A percentile compares a stretch with the other conserved stretches of the same genome.
These are phyloP conservation scores for Zaprionus taronus DNA, from an alignment of 1,140 invertebrate species.

Conservation along the genomic window DNA sequence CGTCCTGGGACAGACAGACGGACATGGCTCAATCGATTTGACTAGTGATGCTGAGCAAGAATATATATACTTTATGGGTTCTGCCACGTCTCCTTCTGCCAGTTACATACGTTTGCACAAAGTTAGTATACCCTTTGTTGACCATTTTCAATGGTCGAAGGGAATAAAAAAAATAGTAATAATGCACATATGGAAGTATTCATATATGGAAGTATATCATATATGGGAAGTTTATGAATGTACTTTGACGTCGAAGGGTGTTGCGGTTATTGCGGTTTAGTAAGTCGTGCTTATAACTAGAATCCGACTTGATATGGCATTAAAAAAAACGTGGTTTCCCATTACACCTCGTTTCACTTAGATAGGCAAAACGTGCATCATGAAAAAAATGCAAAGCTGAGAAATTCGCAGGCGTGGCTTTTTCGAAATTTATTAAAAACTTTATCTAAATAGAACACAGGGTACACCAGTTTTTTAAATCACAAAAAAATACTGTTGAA, in stretches of 20 bases:
- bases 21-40: too few relatives aligned
- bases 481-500: not conserved
- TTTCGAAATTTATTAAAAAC: not conserved
- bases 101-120: too few relatives aligned
- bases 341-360: not conserved
- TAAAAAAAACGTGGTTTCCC: slow-evolving; percentile 3
- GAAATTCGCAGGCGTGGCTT: not conserved
- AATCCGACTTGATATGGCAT: slow-evolving; percentile 5
- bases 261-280: not conserved
- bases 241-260: not conserved
- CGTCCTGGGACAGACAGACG: too few relatives aligned
- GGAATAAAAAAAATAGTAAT: too few relatives aligned
- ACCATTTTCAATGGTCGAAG: too few relatives aligned
- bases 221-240: not conserved
- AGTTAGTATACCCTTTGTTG: too few relatives aligned
- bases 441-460: not conserved
- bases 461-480: not conserved
- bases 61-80: too few relatives aligned
- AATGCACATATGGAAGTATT: too few relatives aligned
- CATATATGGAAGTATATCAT: not conserved
- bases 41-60: too few relatives aligned
- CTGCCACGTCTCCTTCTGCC: too few relatives aligned
- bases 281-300: not conserved
- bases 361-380: not conserved
- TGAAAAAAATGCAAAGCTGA: not conserved